Evolutionary conservation across 2,888 invertebrate species (phyloP), one percentile per base, ranked within the genome.

Genomic region (Watsonalla binaria): DNA sequence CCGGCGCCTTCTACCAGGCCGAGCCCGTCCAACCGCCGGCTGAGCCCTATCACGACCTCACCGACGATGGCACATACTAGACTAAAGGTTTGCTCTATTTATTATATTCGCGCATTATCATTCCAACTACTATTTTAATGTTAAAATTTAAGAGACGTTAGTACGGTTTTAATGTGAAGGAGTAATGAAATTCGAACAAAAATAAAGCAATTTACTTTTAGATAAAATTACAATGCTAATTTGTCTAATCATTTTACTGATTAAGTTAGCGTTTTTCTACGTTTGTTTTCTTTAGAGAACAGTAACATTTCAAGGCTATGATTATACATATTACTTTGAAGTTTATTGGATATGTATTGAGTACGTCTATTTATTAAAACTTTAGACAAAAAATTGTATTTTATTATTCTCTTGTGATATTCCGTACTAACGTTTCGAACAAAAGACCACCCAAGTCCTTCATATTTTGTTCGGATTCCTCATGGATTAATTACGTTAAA

Each of bases 21-120:
- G 92, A 94, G 70, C 92, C 92, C 6, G 92, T 94, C 6, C 95
- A 95, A 74, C 94, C 94, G 2, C 92, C 92, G 57, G 84, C 94
- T 2, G 92, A 92, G 59, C 92, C 93, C 60, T 86, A 86, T 62
- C 82, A 83, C 9, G 88, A 90, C 46, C 82, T 84, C 53, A 80
- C 84, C 5, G 82, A 82, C 51, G 84, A 86, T 54, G 82, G 80
- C 60, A 86, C 87, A 33, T 87, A 87, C 61, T 87, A 81, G 71
- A 54, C 14, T 37, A 37, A 14, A 39, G 49, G 49, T 49, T 53
- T 48, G 14, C 53, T 50, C 33, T 45, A 35, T 52, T 11, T 49
- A 13, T 37, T 15, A 14, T 49, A 49, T 14, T 6, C 11, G 9
- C 14, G 15, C 37, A 35, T 48, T 6, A 37, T 37, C 13, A 35